phyloP scores from a whole-genome alignment of 2,888 invertebrate species.

The Brachypalpus laphriformis region DNA sequence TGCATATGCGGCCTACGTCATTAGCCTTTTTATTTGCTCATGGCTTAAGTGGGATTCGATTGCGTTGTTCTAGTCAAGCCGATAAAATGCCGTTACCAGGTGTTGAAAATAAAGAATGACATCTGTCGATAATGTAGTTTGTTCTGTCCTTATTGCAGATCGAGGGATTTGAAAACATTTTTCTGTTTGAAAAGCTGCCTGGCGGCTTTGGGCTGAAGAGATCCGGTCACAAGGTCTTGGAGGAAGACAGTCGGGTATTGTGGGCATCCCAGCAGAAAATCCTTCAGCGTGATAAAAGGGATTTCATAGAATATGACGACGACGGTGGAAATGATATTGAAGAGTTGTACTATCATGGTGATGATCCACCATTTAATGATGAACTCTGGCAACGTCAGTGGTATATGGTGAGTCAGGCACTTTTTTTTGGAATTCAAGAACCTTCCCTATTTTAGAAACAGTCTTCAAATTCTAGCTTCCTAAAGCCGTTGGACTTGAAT shows the following conservation, averaged over 20 bases:
- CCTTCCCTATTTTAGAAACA: conserved; percentile 8
- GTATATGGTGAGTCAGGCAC: conserved; percentile 84
- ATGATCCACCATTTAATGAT: conserved; percentile 87
- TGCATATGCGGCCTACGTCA: conserved; percentile 28
- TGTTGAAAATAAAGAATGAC: conserved; percentile 11
- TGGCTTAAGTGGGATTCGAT: conserved; percentile 20
- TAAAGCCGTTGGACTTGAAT: conserved; percentile 87
- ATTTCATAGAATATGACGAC: conserved; percentile 59
- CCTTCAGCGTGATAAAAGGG: conserved; percentile 74
- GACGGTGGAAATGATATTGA: conserved; percentile 14
- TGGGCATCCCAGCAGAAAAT: conserved; percentile 74
- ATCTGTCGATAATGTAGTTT: conserved; percentile 44
- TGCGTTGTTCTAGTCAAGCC: conserved; percentile 28
- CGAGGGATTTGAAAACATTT: conserved; percentile 72
- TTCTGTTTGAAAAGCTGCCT: conserved; percentile 65
- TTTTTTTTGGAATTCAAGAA: background rate
- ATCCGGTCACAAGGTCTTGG: conserved; percentile 48
- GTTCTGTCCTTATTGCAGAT: conserved; percentile 53
- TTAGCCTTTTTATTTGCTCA: conserved; percentile 30
- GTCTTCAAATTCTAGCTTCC: conserved; percentile 56
- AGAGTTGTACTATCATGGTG: conserved; percentile 78
- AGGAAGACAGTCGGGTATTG: conserved; percentile 70
- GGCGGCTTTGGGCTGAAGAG: conserved; percentile 35
- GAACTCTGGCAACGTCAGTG: conserved; percentile 94
- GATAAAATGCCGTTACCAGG: too few relatives aligned